These are phyloP conservation scores for Alaudala cheleensis DNA, from an alignment of 2,113 vertebrate species.

Conservation along the genomic window DNA sequence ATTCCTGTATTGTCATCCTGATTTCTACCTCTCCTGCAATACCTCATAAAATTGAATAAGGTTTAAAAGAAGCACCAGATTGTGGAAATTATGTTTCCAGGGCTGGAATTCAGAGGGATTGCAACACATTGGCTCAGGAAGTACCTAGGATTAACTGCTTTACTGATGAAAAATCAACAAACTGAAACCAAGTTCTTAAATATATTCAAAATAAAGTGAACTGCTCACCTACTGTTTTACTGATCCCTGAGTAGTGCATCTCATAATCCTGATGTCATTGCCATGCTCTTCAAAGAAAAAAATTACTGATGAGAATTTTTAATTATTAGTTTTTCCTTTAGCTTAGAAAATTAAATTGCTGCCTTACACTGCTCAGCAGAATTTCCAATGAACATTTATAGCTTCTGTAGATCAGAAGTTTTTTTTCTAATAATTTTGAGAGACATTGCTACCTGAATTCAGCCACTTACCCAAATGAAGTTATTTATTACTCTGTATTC, in stretches of 20 bases:
- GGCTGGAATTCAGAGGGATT: neutral
- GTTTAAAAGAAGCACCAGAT: neutral
- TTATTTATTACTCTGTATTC: neutral
- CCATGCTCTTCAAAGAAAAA: neutral
- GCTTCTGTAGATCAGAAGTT: neutral
- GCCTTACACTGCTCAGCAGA: neutral
- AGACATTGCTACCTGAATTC: neutral
- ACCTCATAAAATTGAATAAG: neutral
- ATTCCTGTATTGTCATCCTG: neutral
- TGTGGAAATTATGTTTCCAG: neutral
- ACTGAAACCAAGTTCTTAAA: neutral
- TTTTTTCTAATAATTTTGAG: neutral
- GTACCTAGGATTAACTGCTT: neutral
- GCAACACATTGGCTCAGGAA: neutral
- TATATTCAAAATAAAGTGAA: neutral
- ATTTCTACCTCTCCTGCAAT: neutral
- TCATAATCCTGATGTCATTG: neutral
- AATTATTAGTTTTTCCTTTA: neutral
- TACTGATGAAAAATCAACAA: neutral
- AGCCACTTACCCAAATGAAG: neutral
- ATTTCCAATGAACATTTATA: neutral
- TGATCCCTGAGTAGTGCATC: neutral
- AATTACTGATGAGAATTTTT: neutral
- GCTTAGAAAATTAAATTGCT: neutral
- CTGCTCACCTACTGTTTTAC: neutral